These are phyloP conservation scores for Perdita meconis DNA, from an alignment of 2,888 invertebrate species.

Conservation along the genomic window DNA sequence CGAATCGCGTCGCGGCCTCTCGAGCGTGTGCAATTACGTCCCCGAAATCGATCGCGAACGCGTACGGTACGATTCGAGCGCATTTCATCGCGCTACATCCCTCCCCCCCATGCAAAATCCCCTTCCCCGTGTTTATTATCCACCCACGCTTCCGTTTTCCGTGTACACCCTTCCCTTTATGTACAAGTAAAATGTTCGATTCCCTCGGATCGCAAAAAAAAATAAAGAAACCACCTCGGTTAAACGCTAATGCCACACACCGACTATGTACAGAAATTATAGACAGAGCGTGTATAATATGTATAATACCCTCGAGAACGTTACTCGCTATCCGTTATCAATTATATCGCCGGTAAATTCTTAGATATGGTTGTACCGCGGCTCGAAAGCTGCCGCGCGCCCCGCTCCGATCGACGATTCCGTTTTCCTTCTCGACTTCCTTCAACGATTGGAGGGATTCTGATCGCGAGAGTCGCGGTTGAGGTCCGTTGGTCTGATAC, in stretches of 20 bases:
- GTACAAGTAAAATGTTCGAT: constrained; percentile 66
- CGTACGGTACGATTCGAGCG: constrained; percentile 56
- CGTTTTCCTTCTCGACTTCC: constrained; percentile 7
- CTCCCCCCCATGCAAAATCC: no score
- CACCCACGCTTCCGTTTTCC: background rate
- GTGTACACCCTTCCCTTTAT: no score
- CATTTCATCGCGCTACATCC: constrained; percentile 59
- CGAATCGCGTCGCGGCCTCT: constrained; percentile 25
- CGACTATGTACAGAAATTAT: constrained; percentile 76
- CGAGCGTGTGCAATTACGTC: constrained; percentile 37
- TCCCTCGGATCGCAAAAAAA: constrained; percentile 64
- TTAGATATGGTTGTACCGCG: constrained; percentile 79
- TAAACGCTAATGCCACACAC: constrained; percentile 71
- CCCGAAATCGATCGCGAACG: constrained; percentile 44
- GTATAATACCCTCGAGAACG: constrained; percentile 70
- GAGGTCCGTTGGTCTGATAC: background rate
- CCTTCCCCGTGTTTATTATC: background rate
- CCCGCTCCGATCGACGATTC: constrained; percentile 36
- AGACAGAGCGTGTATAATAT: constrained; percentile 65
- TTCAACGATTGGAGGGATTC: constrained; percentile 27
- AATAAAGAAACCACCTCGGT: constrained; percentile 57
- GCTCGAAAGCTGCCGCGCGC: constrained; percentile 66
- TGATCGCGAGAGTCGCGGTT: constrained; percentile 6
- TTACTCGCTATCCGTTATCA: constrained; percentile 67
- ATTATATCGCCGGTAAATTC: constrained; percentile 73